Base-by-base conservation (phyloP, 2,797 vertebrate genomes). In the Trachops cirrhosus region DNA sequence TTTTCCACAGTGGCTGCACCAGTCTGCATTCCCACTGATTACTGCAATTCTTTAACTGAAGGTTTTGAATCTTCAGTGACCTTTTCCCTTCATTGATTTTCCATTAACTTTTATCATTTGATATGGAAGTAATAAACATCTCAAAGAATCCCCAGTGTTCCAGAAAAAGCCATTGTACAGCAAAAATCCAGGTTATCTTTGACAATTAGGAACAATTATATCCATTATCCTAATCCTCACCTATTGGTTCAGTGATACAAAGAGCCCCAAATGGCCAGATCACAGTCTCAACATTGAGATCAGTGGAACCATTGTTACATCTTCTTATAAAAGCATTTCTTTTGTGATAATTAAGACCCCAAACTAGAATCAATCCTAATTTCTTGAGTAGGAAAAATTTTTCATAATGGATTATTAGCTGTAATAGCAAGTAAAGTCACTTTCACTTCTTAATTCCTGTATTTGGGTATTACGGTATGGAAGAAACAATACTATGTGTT, bases 61-160 rank as follows among this genome's bases (percentile, higher is more conserved):
- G 59, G 91, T 50, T 71, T 89, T 19, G 8, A 94, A 52, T 95
- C 57, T 71, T 78, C 24, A 71, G 9, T 64, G 32, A 57, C 12
- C 46, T 70, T 71, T 39, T n/a, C 4, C 3, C 32, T 32, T 15
- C 29, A 78, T 15, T 82, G 46, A 70, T 32, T 95, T 94, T 89
- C 32, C 26, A 29, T 94, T 96, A 95, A 73, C 15, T 80, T 88
- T 90, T 82, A 89, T 77, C 77, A 68, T 93, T 94, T 57, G 26
- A 77, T 92, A n/a, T 77, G 26, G 34, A 91, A 70, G 2, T 24
- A 75, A 84, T 74, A 92, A 92, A 6, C 34, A 59, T 77, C 39
- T 50, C 18, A 85, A 67, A 78, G 75, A 96, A 82, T 68, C 29
- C 3, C 22, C 8, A 37, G 7, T 83, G 32, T 95, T 90, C 95